These are phyloP conservation scores for Pogonocichla stellata DNA, from an alignment of 2,113 vertebrate species.

Conservation along the genomic window DNA sequence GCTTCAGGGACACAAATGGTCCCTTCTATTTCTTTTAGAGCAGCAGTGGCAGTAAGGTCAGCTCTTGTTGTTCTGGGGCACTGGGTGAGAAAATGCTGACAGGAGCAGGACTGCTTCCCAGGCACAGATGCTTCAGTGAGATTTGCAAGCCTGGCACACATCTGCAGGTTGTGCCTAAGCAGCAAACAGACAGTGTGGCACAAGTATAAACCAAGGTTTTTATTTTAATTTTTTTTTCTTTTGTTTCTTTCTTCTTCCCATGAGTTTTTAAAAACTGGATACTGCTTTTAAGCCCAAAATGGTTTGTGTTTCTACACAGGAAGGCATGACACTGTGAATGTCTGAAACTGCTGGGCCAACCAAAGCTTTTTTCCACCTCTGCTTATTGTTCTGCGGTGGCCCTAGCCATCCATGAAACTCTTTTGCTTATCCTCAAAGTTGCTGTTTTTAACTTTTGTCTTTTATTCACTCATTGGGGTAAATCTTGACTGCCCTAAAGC, in stretches of 20 bases:
- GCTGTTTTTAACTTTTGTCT: not conserved
- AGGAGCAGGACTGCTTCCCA: not conserved
- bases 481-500: not conserved
- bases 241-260: not conserved
- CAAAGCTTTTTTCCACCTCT: not conserved
- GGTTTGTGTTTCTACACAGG: not conserved
- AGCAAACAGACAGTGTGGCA: not conserved
- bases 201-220: not conserved
- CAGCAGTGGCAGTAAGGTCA: not conserved
- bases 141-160: constrained; percentile 28
- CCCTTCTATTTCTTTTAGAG: not conserved
- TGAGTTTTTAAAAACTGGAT: not conserved
- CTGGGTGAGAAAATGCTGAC: not conserved
- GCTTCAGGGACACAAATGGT: not conserved
- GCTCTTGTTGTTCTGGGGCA: not conserved
- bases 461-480: not conserved
- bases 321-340: not conserved
- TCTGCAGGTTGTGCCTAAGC: not conserved
- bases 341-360: not conserved
- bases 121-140: not conserved
- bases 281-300: not conserved
- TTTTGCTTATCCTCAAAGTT: not conserved
- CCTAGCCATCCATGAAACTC: not conserved
- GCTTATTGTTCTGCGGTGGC: not conserved
- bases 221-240: accelerated